Conservation (phyloP, 2,113 vertebrate genomes). For the Menura novaehollandiae region DNA sequence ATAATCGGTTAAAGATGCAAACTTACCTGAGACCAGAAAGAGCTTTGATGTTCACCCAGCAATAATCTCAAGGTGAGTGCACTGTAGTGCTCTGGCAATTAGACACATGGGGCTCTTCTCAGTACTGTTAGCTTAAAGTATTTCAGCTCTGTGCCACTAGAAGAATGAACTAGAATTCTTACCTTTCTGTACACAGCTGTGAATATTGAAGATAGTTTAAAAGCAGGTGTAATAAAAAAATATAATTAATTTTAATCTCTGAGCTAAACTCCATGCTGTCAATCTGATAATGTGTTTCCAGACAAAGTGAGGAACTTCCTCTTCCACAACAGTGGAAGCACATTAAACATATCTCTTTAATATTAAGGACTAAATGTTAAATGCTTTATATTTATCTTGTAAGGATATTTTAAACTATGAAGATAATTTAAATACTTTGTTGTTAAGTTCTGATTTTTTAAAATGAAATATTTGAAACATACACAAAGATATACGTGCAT, state of each 20-base stretch:
- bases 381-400: neutral
- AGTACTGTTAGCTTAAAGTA: neutral
- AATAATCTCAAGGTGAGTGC: neutral
- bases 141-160: neutral
- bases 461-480: neutral
- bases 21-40: neutral
- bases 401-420: neutral
- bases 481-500: fast-evolving
- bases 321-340: neutral
- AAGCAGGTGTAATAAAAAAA: neutral
- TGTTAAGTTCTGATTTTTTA: neutral
- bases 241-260: neutral
- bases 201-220: neutral
- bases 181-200: neutral
- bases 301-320: neutral
- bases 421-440: neutral
- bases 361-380: neutral
- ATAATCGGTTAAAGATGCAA: neutral
- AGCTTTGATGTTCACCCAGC: slow-evolving; percentile 9
- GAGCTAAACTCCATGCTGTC: neutral
- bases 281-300: neutral
- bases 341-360: neutral
- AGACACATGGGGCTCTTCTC: neutral
- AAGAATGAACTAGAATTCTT: neutral
- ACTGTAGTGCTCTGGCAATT: neutral